These are phyloP conservation scores for Trachelus tabidus DNA, from an alignment of 2,888 invertebrate genomes.

Conservation along the genomic window DNA sequence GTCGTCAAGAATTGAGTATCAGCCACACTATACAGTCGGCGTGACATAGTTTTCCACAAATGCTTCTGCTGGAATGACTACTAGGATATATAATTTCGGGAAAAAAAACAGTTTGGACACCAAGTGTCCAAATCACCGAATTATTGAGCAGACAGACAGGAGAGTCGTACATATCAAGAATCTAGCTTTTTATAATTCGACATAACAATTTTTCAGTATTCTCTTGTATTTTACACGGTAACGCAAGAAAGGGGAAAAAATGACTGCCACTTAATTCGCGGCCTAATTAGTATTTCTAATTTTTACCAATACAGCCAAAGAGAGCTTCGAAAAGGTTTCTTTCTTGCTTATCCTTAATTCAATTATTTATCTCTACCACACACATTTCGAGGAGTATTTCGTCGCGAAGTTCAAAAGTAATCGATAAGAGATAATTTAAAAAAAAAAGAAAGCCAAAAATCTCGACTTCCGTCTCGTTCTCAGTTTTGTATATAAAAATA, in stretches of 20 bases:
- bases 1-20: background rate
- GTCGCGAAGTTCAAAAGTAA: background rate
- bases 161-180: conserved; percentile 26
- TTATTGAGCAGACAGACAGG: conserved; percentile 37
- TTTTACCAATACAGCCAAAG: background rate
- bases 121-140: conserved; percentile 1
- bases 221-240: background rate
- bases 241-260: background rate
- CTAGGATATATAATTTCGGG: conserved; percentile 23
- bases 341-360: conserved; percentile 10
- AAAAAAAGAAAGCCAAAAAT: conserved; percentile 39
- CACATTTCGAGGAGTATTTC: background rate
- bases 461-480: conserved; percentile 20
- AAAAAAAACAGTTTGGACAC: conserved; percentile 17
- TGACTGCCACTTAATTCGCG: background rate
- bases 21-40: background rate
- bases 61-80: conserved; percentile 34
- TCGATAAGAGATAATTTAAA: background rate
- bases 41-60: conserved; percentile 23
- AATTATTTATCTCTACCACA: background rate
- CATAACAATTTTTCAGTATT: conserved; percentile 16
- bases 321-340: conserved; percentile 4
- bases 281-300: background rate
- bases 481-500: conserved; percentile 39
- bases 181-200: conserved; percentile 20